These are phyloP conservation scores for Diacarnus erythraeanus DNA, from an alignment of 37 sponge, comb jelly and placozoan species.

Conservation along the genomic window DNA sequence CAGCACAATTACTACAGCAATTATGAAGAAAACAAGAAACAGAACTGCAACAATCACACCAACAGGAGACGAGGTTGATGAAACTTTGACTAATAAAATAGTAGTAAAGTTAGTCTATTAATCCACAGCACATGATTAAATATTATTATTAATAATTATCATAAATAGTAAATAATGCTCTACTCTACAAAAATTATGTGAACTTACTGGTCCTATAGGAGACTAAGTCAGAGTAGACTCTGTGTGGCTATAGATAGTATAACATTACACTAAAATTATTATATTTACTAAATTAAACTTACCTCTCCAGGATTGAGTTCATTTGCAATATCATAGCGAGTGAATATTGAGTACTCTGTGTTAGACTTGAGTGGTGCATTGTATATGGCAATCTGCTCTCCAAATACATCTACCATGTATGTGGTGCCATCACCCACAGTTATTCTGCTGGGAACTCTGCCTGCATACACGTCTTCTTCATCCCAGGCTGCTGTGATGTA, in stretches of 20 bases:
- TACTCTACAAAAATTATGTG: no score
- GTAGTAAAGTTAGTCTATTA: no score
- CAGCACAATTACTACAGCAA: no score
- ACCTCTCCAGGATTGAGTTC: slow-evolving; percentile 12
- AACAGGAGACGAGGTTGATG: no score
- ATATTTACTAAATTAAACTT: background rate
- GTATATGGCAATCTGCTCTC: background rate
- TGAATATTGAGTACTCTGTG: slow-evolving; percentile 22
- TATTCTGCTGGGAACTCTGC: slow-evolving; percentile 5
- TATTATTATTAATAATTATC: no score
- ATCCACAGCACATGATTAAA: no score
- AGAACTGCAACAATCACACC: no score
- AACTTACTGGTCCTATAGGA: background rate
- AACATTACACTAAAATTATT: background rate
- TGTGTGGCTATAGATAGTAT: slow-evolving; percentile 1
- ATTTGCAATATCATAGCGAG: slow-evolving; percentile 19
- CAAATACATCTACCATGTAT: background rate
- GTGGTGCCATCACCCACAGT: slow-evolving; percentile 38
- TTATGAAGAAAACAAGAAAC: no score
- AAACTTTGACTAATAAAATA: no score
- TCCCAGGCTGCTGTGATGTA: slow-evolving; percentile 62
- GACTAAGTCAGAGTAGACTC: background rate
- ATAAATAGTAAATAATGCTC: no score
- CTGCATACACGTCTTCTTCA: background rate
- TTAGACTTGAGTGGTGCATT: slow-evolving; percentile 6